phyloP scores from a whole-genome alignment of 1,140 invertebrate genomes.

The Adelges cooleyi region DNA sequence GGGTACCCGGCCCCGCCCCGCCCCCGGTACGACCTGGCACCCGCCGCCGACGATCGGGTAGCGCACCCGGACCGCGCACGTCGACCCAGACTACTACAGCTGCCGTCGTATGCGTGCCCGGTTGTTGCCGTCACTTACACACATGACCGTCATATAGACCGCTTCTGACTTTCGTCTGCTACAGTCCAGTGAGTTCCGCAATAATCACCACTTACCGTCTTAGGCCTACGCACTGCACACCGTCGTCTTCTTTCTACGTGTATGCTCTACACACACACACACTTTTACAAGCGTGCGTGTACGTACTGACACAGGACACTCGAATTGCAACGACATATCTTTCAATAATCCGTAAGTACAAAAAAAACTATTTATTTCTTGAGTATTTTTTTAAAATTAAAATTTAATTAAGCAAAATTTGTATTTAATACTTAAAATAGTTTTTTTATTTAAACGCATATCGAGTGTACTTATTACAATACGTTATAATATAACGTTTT shows the following conservation, averaged over 20 bases:
- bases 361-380: too few species aligned
- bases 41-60: slow-evolving; percentile 8
- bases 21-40: background rate
- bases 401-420: too few species aligned
- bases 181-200: slow-evolving; percentile 25
- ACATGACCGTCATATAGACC: background rate
- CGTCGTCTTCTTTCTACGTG: background rate
- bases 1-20: slow-evolving; percentile 4
- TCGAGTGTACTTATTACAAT: too few species aligned
- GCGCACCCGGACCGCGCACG: slow-evolving; percentile 20
- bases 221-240: background rate
- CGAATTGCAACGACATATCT: too few species aligned
- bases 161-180: slow-evolving; percentile 25
- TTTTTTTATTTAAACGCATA: too few species aligned
- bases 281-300: too few species aligned
- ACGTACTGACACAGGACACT: too few species aligned
- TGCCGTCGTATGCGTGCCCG: background rate
- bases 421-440: too few species aligned
- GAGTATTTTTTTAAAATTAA: too few species aligned
- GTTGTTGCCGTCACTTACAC: background rate
- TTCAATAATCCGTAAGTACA: too few species aligned
- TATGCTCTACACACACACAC: too few species aligned
- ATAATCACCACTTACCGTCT: slow-evolving; percentile 25
- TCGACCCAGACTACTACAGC: slow-evolving; percentile 4
- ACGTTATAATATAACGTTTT: too few species aligned